Evolutionary conservation across 2,797 vertebrate species (phyloP).

Genomic region (Aulostomus chinensis): DNA sequence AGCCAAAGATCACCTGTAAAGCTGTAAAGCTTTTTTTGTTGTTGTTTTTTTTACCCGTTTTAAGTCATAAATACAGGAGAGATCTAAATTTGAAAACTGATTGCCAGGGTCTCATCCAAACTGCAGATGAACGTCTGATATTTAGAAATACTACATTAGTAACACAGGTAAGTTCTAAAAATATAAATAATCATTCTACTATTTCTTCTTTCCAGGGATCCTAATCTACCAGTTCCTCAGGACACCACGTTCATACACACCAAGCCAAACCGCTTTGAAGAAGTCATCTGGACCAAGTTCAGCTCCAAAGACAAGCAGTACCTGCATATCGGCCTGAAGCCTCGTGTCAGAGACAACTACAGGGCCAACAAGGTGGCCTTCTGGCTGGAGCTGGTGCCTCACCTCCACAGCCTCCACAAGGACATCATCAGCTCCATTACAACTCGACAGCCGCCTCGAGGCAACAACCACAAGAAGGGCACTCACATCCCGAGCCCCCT

Average conservation of each 20-base stretch:
- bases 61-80: too few species aligned
- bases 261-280: conserved; percentile 95
- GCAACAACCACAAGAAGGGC: conserved; percentile 63
- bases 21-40: too few species aligned
- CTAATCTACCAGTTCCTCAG: conserved; percentile 92
- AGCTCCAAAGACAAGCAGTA: conserved; percentile 97
- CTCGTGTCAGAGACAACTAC: conserved; percentile 92
- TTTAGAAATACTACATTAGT: too few species aligned
- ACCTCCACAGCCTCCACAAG: conserved; percentile 88
- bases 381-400: conserved; percentile 95
- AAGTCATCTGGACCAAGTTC: conserved; percentile 96
- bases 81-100: too few species aligned
- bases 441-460: conserved; percentile 78
- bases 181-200: not conserved
- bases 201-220: conserved; percentile 79
- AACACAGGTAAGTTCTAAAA: too few species aligned
- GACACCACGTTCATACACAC: conserved; percentile 98
- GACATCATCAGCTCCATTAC: conserved; percentile 79
- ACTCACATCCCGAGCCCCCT: conserved; percentile 47
- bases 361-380: conserved; percentile 97
- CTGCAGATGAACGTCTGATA: too few species aligned
- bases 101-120: too few species aligned
- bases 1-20: too few species aligned
- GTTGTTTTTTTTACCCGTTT: too few species aligned
- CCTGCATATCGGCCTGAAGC: conserved; percentile 93